Evolutionary conservation across 2,888 invertebrate genomes (phyloP).

Genomic region (Nymphalis c-album): DNA sequence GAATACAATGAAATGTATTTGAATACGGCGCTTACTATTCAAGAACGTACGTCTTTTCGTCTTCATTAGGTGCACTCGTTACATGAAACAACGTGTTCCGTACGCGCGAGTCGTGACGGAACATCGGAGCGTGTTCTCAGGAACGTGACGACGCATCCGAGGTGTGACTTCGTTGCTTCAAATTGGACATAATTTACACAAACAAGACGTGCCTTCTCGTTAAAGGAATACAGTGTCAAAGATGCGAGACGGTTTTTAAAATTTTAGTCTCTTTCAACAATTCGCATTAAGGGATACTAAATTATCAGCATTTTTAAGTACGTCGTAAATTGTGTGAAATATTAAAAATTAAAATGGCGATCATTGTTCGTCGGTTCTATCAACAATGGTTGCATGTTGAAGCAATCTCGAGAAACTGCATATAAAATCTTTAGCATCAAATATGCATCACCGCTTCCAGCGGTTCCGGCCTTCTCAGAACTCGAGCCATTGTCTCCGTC

Average conservation of each 20-base stretch:
- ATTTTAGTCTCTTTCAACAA: too few relatives aligned
- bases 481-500: conserved; percentile 10
- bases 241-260: too few relatives aligned
- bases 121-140: not conserved
- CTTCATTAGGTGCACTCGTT: conserved; percentile 7
- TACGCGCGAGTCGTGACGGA: conserved; percentile 11
- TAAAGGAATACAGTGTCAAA: not conserved
- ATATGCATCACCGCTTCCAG: conserved; percentile 22
- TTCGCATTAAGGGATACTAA: too few relatives aligned
- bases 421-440: conserved; percentile 14
- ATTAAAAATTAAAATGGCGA: not conserved
- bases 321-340: not conserved
- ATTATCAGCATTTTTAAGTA: too few relatives aligned
- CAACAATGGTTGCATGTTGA: conserved; percentile 1
- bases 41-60: not conserved
- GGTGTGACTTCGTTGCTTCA: not conserved
- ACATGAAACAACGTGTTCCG: not conserved
- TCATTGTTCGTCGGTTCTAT: not conserved
- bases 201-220: conserved; percentile 3
- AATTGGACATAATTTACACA: conserved; percentile 7
- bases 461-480: conserved; percentile 24
- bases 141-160: conserved; percentile 19
- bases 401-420: conserved; percentile 12
- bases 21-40: not conserved
- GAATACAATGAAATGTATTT: not conserved